These are phyloP conservation scores for Microplitis deprimator DNA, from an alignment of 2,888 invertebrate species.

Conservation along the genomic window DNA sequence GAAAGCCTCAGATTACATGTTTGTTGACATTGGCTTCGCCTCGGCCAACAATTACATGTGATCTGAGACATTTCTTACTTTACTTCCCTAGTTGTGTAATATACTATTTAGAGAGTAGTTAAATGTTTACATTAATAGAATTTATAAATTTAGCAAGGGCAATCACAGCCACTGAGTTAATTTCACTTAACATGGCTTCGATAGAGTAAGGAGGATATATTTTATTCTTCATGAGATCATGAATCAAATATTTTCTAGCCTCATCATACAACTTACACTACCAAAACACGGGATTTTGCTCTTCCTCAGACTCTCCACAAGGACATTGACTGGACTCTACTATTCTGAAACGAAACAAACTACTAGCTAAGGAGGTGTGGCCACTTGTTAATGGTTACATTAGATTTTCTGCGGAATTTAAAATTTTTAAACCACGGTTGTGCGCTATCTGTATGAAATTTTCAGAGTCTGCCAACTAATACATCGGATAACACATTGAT, in stretches of 20 bases:
- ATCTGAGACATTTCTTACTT: too few species aligned
- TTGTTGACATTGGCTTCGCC: too few species aligned
- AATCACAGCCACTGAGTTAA: background rate
- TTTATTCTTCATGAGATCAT: background rate
- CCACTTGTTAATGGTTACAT: background rate
- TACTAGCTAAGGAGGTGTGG: background rate
- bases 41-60: too few species aligned
- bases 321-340: background rate
- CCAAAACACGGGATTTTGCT: conserved; percentile 18
- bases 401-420: background rate
- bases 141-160: background rate
- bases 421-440: conserved; percentile 7
- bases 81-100: too few species aligned
- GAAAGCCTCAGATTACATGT: too few species aligned
- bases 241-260: background rate
- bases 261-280: background rate
- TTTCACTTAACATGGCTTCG: background rate
- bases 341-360: conserved; percentile 20
- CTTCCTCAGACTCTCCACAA: conserved; percentile 9
- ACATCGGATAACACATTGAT: conserved; percentile 29
- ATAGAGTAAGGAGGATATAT: background rate
- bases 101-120: too few species aligned
- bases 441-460: background rate
- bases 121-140: background rate
- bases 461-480: conserved; percentile 19